Evolutionary conservation across 1,140 invertebrate genomes (phyloP), one percentile per base, ranked within the genome.

Genomic region (Drosophila micromelanica): DNA sequence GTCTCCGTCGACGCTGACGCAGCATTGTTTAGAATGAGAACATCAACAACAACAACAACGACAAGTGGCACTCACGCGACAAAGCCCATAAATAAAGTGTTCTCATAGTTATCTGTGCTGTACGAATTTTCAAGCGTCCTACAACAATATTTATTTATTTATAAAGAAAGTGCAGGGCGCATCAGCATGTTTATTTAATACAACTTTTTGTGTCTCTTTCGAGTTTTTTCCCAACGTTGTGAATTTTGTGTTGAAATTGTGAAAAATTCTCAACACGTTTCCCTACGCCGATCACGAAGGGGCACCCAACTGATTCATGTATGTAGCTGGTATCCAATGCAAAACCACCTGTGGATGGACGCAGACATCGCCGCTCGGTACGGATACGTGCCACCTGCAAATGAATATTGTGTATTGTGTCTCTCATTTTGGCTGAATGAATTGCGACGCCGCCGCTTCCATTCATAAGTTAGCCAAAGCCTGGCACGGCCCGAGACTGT

Each of bases 21-120:
- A 73, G 78, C 82, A 78, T 78, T 82, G 82, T 87, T 78, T 78
- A 86, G 78, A 86, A 87, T 86, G 82, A 79, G 82, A 86, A 86
- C 82, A 87, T 15, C 72, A 55, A 64, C 72, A 62, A 38, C 23
- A 27, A 55, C n/a, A 48, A 42, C 17, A 63, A 63, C 20, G 30
- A 74, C 75, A 80, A 77, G 68, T 76, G 61, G 78, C 63, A 76
- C 82, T 87, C 84, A 89, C 84, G 82, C 78, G 82, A 89, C 82
- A 71, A 70, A 64, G 43, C 63, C 67, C 67, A 82, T 78, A 87
- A 78, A 87, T 87, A 78, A 82, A 76, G 54, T 69, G 70, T 67
- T 87, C 82, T 82, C 81, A 85, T 85, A 61, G 68, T 78, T 79
- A 73, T 70, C 71, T 55, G 13, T 46, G 20, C 17, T 54, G 38